These are phyloP conservation scores for Pantala flavescens DNA, from an alignment of 1,140 invertebrate genomes.

Conservation along the genomic window DNA sequence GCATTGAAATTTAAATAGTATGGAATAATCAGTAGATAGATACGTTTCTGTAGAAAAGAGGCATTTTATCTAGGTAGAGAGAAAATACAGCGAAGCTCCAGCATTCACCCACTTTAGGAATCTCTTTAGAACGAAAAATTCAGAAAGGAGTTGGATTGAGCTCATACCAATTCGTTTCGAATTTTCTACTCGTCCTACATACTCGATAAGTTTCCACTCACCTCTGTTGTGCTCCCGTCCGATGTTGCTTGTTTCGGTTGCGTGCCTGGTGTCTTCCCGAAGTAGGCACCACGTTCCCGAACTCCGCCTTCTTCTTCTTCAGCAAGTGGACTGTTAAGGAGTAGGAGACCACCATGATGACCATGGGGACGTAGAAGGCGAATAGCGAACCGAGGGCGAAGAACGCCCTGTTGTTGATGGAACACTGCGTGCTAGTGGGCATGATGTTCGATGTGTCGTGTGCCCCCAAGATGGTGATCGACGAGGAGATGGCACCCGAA, in stretches of 20 bases:
- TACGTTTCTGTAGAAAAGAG: too few relatives aligned
- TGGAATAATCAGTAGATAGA: too few relatives aligned
- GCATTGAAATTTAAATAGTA: too few relatives aligned
- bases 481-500: constrained; percentile 75
- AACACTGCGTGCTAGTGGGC: constrained; percentile 59
- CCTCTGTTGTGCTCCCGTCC: neutral
- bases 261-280: neutral
- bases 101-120: too few relatives aligned
- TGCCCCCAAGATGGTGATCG: constrained; percentile 76
- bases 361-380: constrained; percentile 87
- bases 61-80: too few relatives aligned
- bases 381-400: constrained; percentile 80
- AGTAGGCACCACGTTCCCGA: constrained; percentile 8
- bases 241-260: neutral
- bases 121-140: too few relatives aligned
- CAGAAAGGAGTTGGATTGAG: too few relatives aligned
- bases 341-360: constrained; percentile 84
- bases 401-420: constrained; percentile 77
- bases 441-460: constrained; percentile 64
- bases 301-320: constrained; percentile 31
- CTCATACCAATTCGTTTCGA: too few relatives aligned
- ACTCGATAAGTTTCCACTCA: neutral
- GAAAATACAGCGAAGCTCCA: too few relatives aligned
- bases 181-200: too few relatives aligned
- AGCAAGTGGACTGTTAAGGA: constrained; percentile 76